Base-by-base conservation (phyloP, 2,888 invertebrate genomes). In the Tetheella fluctuosa region DNA sequence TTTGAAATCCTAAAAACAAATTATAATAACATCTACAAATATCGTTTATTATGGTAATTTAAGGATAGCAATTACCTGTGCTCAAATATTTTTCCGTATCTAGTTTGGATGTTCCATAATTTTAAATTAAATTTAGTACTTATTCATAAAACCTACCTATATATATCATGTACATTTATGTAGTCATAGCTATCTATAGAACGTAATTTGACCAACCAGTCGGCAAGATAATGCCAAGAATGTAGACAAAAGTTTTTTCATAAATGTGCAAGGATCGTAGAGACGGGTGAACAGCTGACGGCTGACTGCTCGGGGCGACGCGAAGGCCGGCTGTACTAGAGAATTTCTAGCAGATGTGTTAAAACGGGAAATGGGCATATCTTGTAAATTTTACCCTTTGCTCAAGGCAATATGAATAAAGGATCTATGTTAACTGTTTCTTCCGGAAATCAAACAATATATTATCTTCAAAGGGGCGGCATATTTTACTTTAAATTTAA, bases 161-260 rank as follows among this genome's bases (percentile, higher is more conserved):
- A 7, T 5, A 28, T 10, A 10, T 7, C 7, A 34, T 13, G 34
- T 8, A 34, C 13, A 34, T 34, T 12, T 13, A 1, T 10, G 20
- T 20, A 58, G 34, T 58, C 39, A n/a, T 34, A 42, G 57, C n/a
- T n/a, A n/a, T n/a, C n/a, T n/a, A n/a, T n/a, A 30, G 15, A 39
- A 52, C 39, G 48, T 58, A 80, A 82, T 81, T 77, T 75, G 74
- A 78, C 73, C 74, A 71, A 65, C 69, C 68, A 82, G 80, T 77
- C 80, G 77, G 74, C 78, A 78, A 84, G 87, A 89, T 86, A 86
- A 85, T 86, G 86, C 80, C 81, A 86, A 85, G 85, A 85, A 87
- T 85, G 84, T 84, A 83, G 83, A 83, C 75, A 74, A 88, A 90
- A 90, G 84, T 90, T 91, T 91, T 91, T 92, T 93, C 91, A 91